Evolutionary conservation across 2,113 vertebrate species (phyloP).

Genomic region (Anarrhichthys ocellatus): DNA sequence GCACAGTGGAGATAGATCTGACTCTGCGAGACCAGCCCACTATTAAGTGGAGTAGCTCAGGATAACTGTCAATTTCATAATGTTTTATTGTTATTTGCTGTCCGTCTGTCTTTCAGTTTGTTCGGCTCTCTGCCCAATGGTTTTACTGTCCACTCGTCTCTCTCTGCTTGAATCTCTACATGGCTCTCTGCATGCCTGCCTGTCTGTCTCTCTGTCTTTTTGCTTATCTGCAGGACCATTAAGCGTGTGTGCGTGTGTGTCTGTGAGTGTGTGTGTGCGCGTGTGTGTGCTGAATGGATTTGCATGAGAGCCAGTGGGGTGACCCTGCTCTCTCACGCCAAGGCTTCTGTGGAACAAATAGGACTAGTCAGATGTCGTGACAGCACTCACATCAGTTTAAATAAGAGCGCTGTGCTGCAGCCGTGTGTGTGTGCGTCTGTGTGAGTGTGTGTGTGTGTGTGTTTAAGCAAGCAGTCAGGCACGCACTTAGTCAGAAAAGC

Average conservation of each 20-base stretch:
- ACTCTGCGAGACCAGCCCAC: too few relatives aligned
- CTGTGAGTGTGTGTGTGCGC: slow-evolving; percentile 3
- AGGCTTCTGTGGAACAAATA: slow-evolving; percentile 82
- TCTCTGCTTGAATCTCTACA: slow-evolving; percentile 30
- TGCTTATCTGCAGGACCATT: slow-evolving; percentile 73
- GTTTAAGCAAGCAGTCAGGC: slow-evolving; percentile 67
- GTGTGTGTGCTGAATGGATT: slow-evolving; percentile 76
- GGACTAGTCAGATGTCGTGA: slow-evolving; percentile 87
- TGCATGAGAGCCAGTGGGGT: slow-evolving; percentile 84
- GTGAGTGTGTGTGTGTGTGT: slow-evolving; percentile 35
- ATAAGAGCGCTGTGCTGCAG: slow-evolving; percentile 78
- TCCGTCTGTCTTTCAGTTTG: slow-evolving; percentile 12
- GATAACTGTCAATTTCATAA: neutral
- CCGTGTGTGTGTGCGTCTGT: slow-evolving; percentile 42
- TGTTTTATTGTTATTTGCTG: neutral
- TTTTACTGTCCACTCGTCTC: slow-evolving; percentile 25
- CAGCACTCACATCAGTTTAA: slow-evolving; percentile 84
- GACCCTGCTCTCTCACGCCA: slow-evolving; percentile 83
- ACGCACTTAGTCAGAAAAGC: slow-evolving; percentile 73
- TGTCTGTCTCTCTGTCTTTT: slow-evolving; percentile 61
- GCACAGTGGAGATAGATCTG: neutral
- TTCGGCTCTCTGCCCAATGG: neutral
- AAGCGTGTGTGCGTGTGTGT: slow-evolving; percentile 44
- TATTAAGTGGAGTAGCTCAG: neutral
- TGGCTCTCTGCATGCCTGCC: slow-evolving; percentile 29